Percentiles rank a stretch among this genome's conserved stretches.
Conservation (phyloP, 2,113 vertebrate species). For the Miniopterus natalensis region DNA sequence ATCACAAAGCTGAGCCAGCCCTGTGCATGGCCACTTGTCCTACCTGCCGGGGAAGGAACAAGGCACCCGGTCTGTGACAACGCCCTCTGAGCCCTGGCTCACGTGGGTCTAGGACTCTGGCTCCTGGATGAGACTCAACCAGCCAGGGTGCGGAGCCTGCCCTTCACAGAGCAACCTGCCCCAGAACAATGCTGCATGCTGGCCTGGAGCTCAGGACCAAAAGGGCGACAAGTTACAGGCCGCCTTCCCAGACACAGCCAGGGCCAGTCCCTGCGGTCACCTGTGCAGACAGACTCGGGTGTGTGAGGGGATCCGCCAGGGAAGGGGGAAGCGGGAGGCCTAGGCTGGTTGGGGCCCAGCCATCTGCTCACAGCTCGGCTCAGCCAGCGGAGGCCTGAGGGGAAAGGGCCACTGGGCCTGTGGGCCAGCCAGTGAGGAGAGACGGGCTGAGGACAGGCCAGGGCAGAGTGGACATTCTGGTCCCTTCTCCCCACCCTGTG, state of each 20-base stretch:
- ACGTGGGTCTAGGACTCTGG: not conserved
- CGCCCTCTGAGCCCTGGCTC: not conserved
- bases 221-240: not conserved
- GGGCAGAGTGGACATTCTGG: rapidly evolving
- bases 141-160: too few relatives aligned
- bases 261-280: rapidly evolving
- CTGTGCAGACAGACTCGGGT: rapidly evolving
- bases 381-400: not conserved
- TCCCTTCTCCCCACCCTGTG: rapidly evolving
- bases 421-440: too few relatives aligned
- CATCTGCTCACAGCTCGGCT: not conserved
- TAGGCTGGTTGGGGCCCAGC: not conserved
- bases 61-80: not conserved
- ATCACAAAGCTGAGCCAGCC: not conserved
- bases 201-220: too few relatives aligned
- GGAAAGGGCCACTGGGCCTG: not conserved
- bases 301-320: rapidly evolving
- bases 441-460: not conserved
- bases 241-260: not conserved
- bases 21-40: not conserved
- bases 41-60: not conserved
- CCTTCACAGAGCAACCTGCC: not conserved
- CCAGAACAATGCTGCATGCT: not conserved
- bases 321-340: not conserved
- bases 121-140: not conserved